Conservation (phyloP, 2,113 vertebrate species). For the Trematocara nigrifrons region DNA sequence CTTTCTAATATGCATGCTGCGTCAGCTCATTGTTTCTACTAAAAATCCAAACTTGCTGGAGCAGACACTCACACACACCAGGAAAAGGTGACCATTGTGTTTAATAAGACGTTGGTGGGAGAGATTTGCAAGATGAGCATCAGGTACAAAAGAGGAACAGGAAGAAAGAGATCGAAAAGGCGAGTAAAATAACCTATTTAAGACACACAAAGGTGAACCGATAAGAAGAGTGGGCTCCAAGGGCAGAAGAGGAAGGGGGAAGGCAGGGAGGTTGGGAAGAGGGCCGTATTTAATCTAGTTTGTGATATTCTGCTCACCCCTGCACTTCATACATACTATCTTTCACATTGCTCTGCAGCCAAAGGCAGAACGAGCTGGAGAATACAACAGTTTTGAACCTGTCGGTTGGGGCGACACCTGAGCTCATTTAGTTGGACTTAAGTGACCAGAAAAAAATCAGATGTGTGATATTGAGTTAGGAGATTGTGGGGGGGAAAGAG, state of each 20-base stretch:
- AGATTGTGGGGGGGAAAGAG: neutral
- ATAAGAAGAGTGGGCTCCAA: slow-evolving; percentile 25
- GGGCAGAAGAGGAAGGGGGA: neutral
- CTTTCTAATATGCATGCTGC: slow-evolving; percentile 20
- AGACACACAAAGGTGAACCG: slow-evolving; percentile 30
- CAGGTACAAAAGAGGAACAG: neutral
- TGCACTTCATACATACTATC: neutral
- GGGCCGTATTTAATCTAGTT: slow-evolving; percentile 16
- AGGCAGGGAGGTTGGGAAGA: neutral
- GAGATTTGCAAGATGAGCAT: slow-evolving; percentile 16
- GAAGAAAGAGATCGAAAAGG: neutral
- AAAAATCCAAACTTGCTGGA: slow-evolving; percentile 22
- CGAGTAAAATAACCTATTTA: slow-evolving; percentile 21
- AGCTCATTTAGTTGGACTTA: neutral
- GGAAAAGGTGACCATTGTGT: neutral
- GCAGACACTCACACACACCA: neutral
- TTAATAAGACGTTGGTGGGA: slow-evolving; percentile 24
- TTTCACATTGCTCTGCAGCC: neutral
- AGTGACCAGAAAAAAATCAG: neutral
- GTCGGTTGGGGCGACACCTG: neutral
- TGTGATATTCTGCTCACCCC: slow-evolving; percentile 13
- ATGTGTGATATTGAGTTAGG: neutral
- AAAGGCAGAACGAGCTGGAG: neutral
- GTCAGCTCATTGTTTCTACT: slow-evolving; percentile 44
- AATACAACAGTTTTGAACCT: slow-evolving; percentile 3